phyloP scores from a whole-genome alignment of 1,140 invertebrate genomes.

The Elysia chlorotica region DNA sequence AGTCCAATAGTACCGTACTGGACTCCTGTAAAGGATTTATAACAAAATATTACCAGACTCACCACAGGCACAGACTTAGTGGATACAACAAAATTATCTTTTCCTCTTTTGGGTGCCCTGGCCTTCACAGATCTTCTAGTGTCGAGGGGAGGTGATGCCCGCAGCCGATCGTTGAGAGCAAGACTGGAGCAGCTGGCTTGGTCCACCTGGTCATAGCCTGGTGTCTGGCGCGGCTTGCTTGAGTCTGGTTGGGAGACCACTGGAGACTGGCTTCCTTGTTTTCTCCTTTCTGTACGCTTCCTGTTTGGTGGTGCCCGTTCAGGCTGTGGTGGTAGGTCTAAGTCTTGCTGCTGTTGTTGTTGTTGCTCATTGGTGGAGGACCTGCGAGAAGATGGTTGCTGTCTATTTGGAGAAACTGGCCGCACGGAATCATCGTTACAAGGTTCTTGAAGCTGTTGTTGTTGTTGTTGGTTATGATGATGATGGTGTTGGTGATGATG shows the following conservation, averaged over 20 bases:
- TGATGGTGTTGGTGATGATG: slow-evolving; percentile 8
- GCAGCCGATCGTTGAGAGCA: slow-evolving; percentile 14
- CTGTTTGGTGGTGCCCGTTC: neutral
- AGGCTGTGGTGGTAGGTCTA: neutral
- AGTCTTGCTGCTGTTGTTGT: neutral
- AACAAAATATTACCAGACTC: neutral
- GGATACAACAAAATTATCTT: slow-evolving; percentile 15
- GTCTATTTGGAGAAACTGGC: too few relatives aligned
- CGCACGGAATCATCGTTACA: too few relatives aligned
- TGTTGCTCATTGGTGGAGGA: neutral
- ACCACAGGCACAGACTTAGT: slow-evolving; percentile 8
- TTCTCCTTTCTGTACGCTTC: too few relatives aligned
- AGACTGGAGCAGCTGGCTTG: slow-evolving; percentile 7
- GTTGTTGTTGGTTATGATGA: neutral
- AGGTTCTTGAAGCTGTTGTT: neutral
- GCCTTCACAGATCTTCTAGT: slow-evolving; percentile 9
- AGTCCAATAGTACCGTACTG: too few relatives aligned
- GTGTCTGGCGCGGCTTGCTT: neutral
- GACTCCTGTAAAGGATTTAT: too few relatives aligned
- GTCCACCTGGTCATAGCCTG: neutral
- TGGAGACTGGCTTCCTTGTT: too few relatives aligned
- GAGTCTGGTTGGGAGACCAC: too few relatives aligned
- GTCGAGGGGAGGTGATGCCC: slow-evolving; percentile 18
- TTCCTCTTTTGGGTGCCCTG: slow-evolving; percentile 16
- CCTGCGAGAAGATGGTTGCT: too few relatives aligned